These are phyloP conservation scores for Misgurnus mizolepis DNA, from an alignment of 2,113 vertebrate species.

Conservation along the genomic window DNA sequence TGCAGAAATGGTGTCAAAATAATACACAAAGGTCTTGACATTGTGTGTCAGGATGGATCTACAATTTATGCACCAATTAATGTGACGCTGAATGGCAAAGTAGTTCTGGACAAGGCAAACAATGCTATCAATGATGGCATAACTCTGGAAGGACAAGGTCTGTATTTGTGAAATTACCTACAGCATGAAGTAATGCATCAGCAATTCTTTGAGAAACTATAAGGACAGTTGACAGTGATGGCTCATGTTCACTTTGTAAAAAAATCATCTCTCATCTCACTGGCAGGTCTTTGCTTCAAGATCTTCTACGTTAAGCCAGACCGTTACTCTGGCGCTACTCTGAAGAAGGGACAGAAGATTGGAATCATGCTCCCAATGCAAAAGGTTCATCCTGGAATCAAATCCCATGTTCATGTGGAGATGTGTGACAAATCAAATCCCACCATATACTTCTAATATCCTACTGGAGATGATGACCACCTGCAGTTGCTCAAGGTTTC, in stretches of 20 bases:
- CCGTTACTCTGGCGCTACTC: slow-evolving; percentile 62
- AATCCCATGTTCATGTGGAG: slow-evolving; percentile 77
- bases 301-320: slow-evolving; percentile 76
- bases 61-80: slow-evolving; percentile 76
- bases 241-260: neutral
- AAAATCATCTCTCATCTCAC: neutral
- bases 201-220: too few species aligned
- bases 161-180: neutral
- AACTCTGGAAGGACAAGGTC: slow-evolving; percentile 69
- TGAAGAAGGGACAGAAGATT: slow-evolving; percentile 74
- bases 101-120: slow-evolving; percentile 66
- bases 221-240: too few species aligned
- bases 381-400: slow-evolving; percentile 76
- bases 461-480: neutral
- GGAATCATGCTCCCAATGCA: slow-evolving; percentile 78
- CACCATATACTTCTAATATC: slow-evolving; percentile 65
- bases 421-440: slow-evolving; percentile 77
- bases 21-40: slow-evolving; percentile 68
- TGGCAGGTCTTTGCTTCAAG: slow-evolving; percentile 74
- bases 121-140: slow-evolving; percentile 75
- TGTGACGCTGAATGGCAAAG: slow-evolving; percentile 64
- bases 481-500: neutral
- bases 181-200: too few species aligned
- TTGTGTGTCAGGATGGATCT: slow-evolving; percentile 73
- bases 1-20: slow-evolving; percentile 56